Conservation (phyloP, 2,797 vertebrate species). For the Australoheros facetus region DNA sequence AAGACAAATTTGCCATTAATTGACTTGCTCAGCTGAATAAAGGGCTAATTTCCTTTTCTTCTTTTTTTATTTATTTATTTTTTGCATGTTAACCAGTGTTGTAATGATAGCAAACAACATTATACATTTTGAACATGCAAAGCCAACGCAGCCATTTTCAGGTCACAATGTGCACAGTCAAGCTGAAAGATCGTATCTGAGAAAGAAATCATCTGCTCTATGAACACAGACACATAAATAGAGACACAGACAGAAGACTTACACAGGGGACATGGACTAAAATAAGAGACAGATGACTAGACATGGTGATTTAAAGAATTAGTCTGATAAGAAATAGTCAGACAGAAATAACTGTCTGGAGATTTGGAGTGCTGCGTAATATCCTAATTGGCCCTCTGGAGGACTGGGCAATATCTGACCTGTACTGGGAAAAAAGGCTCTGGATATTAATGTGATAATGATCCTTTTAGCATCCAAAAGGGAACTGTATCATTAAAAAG, state of each 20-base stretch:
- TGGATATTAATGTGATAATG: constrained; percentile 62
- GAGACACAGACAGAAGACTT: constrained; percentile 19
- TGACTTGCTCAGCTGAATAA: constrained; percentile 17
- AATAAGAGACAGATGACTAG: constrained; percentile 41
- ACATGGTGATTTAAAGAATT: constrained; percentile 58
- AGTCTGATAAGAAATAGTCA: constrained; percentile 46
- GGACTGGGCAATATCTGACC: constrained; percentile 59
- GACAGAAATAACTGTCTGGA: constrained; percentile 58
- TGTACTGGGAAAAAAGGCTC: constrained; percentile 1
- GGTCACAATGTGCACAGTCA: background rate
- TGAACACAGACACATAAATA: constrained; percentile 35
- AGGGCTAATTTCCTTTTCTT: background rate
- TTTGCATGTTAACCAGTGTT: background rate
- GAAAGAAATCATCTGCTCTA: background rate
- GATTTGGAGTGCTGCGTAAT: constrained; percentile 50
- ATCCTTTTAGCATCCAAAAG: constrained; percentile 60
- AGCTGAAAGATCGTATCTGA: constrained; percentile 7
- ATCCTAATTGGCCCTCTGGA: constrained; percentile 74
- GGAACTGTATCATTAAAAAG: constrained; percentile 45
- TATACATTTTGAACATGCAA: constrained; percentile 9
- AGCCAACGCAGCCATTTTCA: background rate
- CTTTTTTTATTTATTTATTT: background rate
- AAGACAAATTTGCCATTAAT: constrained; percentile 45
- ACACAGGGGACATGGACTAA: constrained; percentile 29
- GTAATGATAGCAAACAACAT: constrained; percentile 5